Conservation (phyloP, 2,888 invertebrate genomes). For the Galerucella nymphaeae region DNA sequence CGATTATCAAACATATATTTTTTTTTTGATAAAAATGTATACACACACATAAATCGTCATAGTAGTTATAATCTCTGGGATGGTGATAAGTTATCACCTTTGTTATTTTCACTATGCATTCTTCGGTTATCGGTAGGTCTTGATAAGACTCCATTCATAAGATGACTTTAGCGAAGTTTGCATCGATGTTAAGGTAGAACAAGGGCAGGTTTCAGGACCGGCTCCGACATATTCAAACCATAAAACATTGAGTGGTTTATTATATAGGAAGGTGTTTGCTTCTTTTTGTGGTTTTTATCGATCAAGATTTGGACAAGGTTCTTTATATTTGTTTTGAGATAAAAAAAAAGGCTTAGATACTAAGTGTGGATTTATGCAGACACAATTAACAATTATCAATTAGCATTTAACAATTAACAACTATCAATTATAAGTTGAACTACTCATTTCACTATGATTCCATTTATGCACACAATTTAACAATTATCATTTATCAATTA, state of each 20-base stretch:
- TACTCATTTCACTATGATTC: too few species aligned
- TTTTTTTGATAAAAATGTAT: constrained; percentile 62
- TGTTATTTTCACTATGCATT: constrained; percentile 58
- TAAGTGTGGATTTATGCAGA: too few species aligned
- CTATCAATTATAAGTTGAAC: too few species aligned
- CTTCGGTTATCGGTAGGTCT: constrained; percentile 40
- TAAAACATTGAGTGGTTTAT: neutral
- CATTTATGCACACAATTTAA: too few species aligned
- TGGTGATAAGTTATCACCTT: constrained; percentile 62
- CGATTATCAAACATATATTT: constrained; percentile 59
- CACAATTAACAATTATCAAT: too few species aligned
- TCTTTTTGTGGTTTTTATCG: too few species aligned
- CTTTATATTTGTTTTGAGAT: too few species aligned
- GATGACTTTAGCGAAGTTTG: constrained; percentile 48
- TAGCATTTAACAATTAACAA: too few species aligned
- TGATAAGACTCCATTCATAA: constrained; percentile 44
- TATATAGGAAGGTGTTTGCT: too few species aligned
- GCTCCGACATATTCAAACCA: neutral
- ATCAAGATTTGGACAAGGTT: too few species aligned
- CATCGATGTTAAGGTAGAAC: constrained; percentile 15
- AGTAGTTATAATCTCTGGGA: constrained; percentile 57
- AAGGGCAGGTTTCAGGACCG: constrained; percentile 13
- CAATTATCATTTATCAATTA: too few species aligned
- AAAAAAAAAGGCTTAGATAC: too few species aligned
- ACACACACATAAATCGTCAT: constrained; percentile 57